Evolutionary conservation across 2,888 invertebrate genomes (phyloP).

Genomic region (Orgyia antiqua): DNA sequence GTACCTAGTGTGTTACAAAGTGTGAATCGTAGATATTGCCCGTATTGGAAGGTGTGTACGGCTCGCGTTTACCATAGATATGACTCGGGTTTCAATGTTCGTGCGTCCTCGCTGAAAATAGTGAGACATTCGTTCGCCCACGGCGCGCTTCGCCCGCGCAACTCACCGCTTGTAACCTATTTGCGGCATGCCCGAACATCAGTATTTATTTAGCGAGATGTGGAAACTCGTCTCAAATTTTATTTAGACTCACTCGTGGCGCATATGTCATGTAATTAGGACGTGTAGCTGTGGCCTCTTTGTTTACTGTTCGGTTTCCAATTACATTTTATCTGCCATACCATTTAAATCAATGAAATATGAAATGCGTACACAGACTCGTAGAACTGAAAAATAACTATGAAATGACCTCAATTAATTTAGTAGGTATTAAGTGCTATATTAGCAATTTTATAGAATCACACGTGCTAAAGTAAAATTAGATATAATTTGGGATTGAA

Average conservation of each 20-base stretch:
- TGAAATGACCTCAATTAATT: no score
- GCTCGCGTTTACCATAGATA: slow-evolving; percentile 35
- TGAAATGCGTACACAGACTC: no score
- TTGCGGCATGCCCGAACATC: slow-evolving; percentile 66
- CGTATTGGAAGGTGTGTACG: slow-evolving; percentile 26
- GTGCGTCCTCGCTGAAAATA: slow-evolving; percentile 75
- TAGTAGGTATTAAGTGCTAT: no score
- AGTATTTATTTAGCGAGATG: slow-evolving; percentile 74
- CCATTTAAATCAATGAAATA: neutral
- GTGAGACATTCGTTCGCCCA: slow-evolving; percentile 34
- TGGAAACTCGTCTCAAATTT: slow-evolving; percentile 67
- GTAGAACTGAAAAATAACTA: no score
- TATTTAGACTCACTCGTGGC: slow-evolving; percentile 63
- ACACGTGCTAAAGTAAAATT: no score
- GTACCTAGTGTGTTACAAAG: slow-evolving; percentile 20
- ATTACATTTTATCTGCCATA: slow-evolving; percentile 27
- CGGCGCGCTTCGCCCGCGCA: slow-evolving; percentile 31
- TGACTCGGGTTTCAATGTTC: slow-evolving; percentile 71
- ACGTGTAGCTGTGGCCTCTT: slow-evolving; percentile 29
- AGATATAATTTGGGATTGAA: no score
- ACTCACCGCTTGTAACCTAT: slow-evolving; percentile 58
- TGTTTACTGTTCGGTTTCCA: slow-evolving; percentile 32
- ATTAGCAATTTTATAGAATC: no score
- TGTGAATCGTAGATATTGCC: slow-evolving; percentile 20
- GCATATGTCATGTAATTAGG: slow-evolving; percentile 63